These are phyloP conservation scores for Eira barbara DNA, from an alignment of 2,113 vertebrate genomes.

Conservation along the genomic window DNA sequence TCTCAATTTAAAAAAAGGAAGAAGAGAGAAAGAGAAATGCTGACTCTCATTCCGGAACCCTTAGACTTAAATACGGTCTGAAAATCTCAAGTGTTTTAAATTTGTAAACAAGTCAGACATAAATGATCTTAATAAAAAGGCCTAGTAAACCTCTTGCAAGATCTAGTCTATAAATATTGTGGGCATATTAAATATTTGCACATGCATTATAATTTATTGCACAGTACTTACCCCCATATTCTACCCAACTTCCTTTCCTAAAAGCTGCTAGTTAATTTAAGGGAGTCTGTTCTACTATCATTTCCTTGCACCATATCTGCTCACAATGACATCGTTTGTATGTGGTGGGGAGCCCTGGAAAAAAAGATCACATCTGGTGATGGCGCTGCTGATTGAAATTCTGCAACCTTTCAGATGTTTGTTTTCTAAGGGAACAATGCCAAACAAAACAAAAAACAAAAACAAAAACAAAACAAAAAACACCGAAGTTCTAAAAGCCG, in stretches of 20 bases:
- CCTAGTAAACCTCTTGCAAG: neutral
- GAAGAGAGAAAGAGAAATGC: neutral
- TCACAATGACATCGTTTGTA: neutral
- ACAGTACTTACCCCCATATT: neutral
- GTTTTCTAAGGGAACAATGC: neutral
- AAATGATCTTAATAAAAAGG: neutral
- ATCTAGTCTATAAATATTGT: neutral
- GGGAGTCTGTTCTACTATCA: neutral
- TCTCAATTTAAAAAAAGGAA: neutral
- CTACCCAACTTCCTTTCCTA: neutral
- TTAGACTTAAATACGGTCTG: neutral
- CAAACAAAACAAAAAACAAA: neutral
- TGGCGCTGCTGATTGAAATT: neutral
- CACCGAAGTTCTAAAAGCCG: neutral
- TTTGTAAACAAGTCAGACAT: slow-evolving; percentile 20
- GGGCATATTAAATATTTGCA: slow-evolving; percentile 4
- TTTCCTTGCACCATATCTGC: neutral
- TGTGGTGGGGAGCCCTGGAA: no score
- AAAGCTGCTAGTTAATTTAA: slow-evolving; percentile 26
- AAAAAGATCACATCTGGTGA: neutral
- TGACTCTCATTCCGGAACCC: neutral
- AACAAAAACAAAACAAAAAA: neutral
- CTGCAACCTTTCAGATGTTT: neutral
- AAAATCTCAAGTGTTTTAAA: slow-evolving; percentile 23
- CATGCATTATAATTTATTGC: neutral